Conservation (phyloP, 2,888 invertebrate genomes). For the Lithophane semibrunnea region DNA sequence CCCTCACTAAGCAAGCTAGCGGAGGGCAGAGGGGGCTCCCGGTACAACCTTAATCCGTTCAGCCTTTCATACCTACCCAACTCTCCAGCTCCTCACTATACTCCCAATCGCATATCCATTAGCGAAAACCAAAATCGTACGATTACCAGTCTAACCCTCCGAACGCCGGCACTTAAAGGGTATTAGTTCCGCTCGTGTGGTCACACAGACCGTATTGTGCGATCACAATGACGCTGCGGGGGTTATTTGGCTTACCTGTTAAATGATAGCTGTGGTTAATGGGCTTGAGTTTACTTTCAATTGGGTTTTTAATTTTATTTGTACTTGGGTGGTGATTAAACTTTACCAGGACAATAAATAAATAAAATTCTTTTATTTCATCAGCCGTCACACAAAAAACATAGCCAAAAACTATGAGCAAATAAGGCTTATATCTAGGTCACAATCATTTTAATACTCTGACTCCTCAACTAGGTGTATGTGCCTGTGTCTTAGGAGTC, state of each 20-base stretch:
- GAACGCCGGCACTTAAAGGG: slow-evolving; percentile 76
- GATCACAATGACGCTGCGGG: slow-evolving; percentile 70
- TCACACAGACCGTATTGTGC: slow-evolving; percentile 76
- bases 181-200: slow-evolving; percentile 87
- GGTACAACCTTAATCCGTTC: no score
- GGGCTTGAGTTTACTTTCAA: slow-evolving; percentile 59
- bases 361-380: no score
- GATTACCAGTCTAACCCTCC: slow-evolving; percentile 81
- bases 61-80: neutral
- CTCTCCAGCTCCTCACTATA: neutral
- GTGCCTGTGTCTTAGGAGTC: no score
- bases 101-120: slow-evolving; percentile 73
- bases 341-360: no score
- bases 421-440: no score
- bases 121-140: slow-evolving; percentile 76
- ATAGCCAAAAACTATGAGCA: no score
- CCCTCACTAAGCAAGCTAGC: no score
- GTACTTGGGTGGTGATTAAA: neutral
- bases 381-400: no score
- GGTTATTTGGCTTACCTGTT: slow-evolving; percentile 73
- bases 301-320: slow-evolving; percentile 48
- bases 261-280: slow-evolving; percentile 70
- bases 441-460: no score
- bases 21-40: no score
- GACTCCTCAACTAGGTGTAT: no score